Percentiles rank a stretch among this genome's conserved stretches.
Conservation (phyloP, 2,113 vertebrate species). For the Microtus richardsoni region DNA sequence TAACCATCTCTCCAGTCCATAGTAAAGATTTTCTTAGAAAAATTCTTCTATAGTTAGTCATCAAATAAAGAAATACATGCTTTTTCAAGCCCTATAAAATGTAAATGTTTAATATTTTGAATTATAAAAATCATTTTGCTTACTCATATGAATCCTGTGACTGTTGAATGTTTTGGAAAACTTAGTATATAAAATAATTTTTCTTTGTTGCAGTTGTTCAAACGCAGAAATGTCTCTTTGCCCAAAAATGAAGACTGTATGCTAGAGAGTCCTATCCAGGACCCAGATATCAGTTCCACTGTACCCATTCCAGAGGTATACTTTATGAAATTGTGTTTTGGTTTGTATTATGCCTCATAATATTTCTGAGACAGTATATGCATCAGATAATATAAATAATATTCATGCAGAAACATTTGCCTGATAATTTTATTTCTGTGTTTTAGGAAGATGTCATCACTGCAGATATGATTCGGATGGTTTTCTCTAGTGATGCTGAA, state of each 20-base stretch:
- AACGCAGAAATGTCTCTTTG: constrained; percentile 93
- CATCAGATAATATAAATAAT: neutral
- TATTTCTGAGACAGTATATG: neutral
- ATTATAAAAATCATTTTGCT: neutral
- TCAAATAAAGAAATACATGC: neutral
- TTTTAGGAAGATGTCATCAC: constrained; percentile 95
- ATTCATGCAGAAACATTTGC: neutral
- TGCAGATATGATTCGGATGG: constrained; percentile 95
- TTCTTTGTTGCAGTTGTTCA: constrained; percentile 90
- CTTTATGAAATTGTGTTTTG: constrained; percentile 43
- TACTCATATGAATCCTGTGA: neutral
- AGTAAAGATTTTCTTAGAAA: constrained; percentile 51
- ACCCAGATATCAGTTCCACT: constrained; percentile 95
- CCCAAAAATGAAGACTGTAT: constrained; percentile 92
- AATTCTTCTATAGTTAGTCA: constrained; percentile 12
- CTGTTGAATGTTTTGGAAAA: constrained; percentile 7
- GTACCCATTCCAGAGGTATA: constrained; percentile 93
- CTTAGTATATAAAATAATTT: constrained; percentile 32
- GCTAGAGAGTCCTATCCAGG: constrained; percentile 95
- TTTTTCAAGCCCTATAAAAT: constrained; percentile 20
- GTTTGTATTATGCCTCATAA: neutral
- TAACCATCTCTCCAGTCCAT: neutral
- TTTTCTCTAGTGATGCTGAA: constrained; percentile 94
- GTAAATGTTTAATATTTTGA: constrained; percentile 16
- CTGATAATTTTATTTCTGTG: constrained; percentile 53